Conservation (phyloP, 2,797 vertebrate species). For the Cryptoblepharus egeriae region DNA sequence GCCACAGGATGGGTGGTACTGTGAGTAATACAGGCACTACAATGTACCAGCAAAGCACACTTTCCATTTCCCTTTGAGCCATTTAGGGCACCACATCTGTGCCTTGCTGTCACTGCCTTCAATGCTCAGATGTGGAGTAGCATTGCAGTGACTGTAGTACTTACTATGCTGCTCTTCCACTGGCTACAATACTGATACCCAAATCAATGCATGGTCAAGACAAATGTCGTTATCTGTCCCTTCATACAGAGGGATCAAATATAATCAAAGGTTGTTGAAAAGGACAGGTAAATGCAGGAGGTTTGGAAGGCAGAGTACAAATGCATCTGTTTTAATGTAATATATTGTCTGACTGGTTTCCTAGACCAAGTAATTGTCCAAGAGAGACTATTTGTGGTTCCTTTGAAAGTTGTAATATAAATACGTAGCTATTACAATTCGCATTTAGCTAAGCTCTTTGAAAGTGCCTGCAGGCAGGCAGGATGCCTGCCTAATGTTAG, state of each 20-base stretch:
- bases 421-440: constrained; percentile 26
- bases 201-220: not conserved
- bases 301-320: rapidly evolving
- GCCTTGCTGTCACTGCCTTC: no score
- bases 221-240: not conserved
- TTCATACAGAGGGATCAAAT: not conserved
- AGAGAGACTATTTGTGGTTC: constrained; percentile 42
- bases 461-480: constrained; percentile 22
- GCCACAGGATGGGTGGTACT: no score
- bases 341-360: constrained; percentile 12
- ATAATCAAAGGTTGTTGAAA: not conserved
- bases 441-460: constrained; percentile 42
- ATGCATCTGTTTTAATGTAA: not conserved
- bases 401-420: constrained; percentile 54
- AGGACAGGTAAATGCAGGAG: not conserved
- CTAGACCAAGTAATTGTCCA: not conserved
- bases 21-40: no score
- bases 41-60: no score
- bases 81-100: no score
- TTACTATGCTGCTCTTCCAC: no score
- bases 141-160: no score
- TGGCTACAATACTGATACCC: not conserved
- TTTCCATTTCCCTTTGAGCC: no score
- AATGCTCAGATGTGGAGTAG: no score
- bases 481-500: constrained; percentile 2